A percentile compares a stretch with the other conserved stretches of the same genome.
Conservation (phyloP, 2,113 vertebrate species). For the Rhea americana region DNA sequence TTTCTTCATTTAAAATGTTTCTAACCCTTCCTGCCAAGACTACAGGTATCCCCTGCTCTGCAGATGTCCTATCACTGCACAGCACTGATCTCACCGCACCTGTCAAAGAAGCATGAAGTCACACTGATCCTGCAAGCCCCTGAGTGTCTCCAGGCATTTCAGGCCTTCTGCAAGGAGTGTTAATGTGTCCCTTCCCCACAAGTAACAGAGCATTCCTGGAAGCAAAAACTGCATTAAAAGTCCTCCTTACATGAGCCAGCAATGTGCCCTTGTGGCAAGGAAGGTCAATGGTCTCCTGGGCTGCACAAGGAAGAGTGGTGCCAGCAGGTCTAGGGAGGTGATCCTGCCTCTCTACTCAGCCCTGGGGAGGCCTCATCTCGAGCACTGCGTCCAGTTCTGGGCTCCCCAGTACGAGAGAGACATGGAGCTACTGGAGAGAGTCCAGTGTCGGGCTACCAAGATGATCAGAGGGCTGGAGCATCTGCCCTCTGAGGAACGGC, state of each 20-base stretch:
- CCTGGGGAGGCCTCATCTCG: no score
- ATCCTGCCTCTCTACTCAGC: no score
- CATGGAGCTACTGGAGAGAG: no score
- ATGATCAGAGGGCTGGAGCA: no score
- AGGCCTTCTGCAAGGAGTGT: not conserved
- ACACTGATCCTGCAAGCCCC: not conserved
- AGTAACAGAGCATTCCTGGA: slow-evolving; percentile 37
- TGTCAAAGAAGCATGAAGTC: not conserved
- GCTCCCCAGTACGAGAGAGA: no score
- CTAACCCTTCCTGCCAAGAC: not conserved
- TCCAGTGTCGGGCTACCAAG: no score
- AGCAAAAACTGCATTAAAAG: slow-evolving; percentile 46
- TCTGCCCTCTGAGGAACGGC: no score
- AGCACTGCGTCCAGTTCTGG: no score
- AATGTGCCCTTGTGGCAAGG: no score
- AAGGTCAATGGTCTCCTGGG: no score
- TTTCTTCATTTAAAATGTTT: not conserved
- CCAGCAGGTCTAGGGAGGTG: no score
- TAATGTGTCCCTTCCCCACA: not conserved
- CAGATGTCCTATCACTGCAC: not conserved
- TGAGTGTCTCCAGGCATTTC: not conserved
- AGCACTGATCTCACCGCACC: not conserved
- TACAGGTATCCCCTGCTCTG: not conserved
- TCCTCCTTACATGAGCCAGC: not conserved
- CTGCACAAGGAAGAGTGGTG: no score